phyloP scores from a whole-genome alignment of 2,797 vertebrate species.

The Scolopax bukidnonensis region DNA sequence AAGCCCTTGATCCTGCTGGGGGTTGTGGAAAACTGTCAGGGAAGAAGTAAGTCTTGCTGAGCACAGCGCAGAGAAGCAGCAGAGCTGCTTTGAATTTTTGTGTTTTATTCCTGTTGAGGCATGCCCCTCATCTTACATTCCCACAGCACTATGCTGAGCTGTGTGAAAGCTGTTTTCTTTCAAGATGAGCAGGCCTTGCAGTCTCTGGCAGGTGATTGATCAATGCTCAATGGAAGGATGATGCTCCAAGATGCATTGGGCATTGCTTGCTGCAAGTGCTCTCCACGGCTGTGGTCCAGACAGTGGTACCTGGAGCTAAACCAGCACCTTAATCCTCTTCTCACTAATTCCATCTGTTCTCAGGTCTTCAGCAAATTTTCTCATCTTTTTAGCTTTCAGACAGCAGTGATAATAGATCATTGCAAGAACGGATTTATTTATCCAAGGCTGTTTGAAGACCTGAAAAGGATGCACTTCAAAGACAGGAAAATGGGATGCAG shows the following conservation, averaged over 20 bases:
- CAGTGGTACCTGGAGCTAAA: not conserved
- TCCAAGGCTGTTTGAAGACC: not conserved
- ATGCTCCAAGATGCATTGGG: not conserved
- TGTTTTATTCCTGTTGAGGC: not conserved
- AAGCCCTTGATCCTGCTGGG: not conserved
- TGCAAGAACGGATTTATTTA: not conserved
- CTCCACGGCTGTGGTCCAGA: not conserved
- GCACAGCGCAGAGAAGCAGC: not conserved
- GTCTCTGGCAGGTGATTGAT: not conserved
- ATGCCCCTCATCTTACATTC: not conserved
- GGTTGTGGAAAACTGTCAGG: not conserved
- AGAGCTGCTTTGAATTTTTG: not conserved
- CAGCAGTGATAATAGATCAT: not conserved
- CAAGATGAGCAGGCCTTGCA: not conserved
- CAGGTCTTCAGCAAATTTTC: not conserved
- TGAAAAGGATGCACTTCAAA: not conserved
- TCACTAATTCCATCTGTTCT: not conserved
- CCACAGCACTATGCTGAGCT: not conserved
- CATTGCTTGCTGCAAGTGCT: not conserved
- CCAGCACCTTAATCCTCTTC: not conserved
- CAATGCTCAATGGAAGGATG: not conserved
- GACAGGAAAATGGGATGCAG: not conserved
- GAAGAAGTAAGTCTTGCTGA: not conserved
- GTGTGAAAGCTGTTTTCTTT: not conserved
- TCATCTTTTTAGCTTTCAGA: not conserved